Percentiles rank a stretch among this genome's conserved stretches.
Conservation (phyloP, 2,888 invertebrate genomes). For the Caenorhabditis virilis region DNA sequence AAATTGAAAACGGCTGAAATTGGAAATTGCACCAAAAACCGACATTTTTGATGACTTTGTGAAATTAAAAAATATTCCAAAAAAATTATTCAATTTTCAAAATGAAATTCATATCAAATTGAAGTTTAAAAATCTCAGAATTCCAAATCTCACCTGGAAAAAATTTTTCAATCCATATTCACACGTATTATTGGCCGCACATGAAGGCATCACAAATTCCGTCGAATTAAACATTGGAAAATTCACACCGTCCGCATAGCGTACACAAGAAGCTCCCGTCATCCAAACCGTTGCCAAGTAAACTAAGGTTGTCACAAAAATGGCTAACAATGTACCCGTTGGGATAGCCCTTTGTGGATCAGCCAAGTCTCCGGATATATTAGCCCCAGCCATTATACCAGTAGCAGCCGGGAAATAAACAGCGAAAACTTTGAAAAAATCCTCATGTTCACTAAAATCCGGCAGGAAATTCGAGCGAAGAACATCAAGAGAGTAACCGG, state of each 20-base stretch:
- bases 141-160: constrained; percentile 56
- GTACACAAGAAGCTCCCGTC: constrained; percentile 61
- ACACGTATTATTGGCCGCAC: constrained; percentile 55
- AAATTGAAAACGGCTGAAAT: too few relatives aligned
- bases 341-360: constrained; percentile 80
- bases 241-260: constrained; percentile 46
- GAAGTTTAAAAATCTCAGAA: background rate
- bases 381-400: constrained; percentile 95
- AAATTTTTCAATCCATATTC: constrained; percentile 64
- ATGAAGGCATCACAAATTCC: constrained; percentile 34
- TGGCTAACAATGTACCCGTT: constrained; percentile 85
- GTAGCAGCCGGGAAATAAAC: constrained; percentile 98
- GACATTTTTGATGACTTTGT: too few relatives aligned
- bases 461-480: constrained; percentile 79
- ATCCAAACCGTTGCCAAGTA: constrained; percentile 84
- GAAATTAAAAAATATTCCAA: too few relatives aligned
- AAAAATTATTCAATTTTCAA: too few relatives aligned
- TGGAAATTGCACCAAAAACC: too few relatives aligned
- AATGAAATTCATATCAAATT: background rate
- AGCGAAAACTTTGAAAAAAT: constrained; percentile 76
- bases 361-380: constrained; percentile 95
- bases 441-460: constrained; percentile 82
- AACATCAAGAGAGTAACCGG: constrained; percentile 79
- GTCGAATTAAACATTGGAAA: constrained; percentile 33
- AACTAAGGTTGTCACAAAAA: constrained; percentile 84